Conservation (phyloP, 2,113 vertebrate species). For the Lathamus discolor region DNA sequence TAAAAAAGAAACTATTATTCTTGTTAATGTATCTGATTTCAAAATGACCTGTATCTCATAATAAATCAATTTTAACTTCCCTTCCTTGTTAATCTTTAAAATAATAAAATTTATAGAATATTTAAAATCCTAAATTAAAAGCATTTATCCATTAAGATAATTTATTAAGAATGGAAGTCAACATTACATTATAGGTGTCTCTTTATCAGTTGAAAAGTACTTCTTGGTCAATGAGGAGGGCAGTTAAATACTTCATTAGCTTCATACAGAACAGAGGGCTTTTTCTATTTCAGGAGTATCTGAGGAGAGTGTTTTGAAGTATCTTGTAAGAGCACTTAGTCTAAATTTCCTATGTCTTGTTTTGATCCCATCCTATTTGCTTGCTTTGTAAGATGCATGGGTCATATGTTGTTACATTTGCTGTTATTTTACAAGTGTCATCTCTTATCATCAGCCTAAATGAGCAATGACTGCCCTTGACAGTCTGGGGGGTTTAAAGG, state of each 20-base stretch:
- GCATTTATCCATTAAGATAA: neutral
- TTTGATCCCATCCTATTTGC: neutral
- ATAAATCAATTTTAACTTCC: neutral
- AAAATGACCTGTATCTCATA: neutral
- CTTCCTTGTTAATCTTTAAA: neutral
- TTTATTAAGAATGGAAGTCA: neutral
- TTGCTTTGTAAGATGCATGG: neutral
- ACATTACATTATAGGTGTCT: accelerated
- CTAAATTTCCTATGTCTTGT: slow-evolving; percentile 9
- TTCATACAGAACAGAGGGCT: neutral
- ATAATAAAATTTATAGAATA: neutral
- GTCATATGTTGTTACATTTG: neutral
- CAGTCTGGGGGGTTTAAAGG: neutral
- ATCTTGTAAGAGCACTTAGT: neutral
- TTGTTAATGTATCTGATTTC: slow-evolving; percentile 25
- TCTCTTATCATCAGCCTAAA: neutral
- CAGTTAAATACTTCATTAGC: neutral
- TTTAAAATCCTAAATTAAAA: neutral
- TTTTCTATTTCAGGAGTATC: slow-evolving; percentile 19
- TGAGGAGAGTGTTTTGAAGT: neutral
- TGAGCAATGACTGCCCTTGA: neutral
- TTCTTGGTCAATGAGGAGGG: neutral
- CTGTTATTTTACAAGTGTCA: neutral
- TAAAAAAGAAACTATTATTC: slow-evolving; percentile 44
- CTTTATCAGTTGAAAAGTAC: neutral